Evolutionary conservation across 2,113 vertebrate genomes (phyloP).

Genomic region (Myxocyprinus asiaticus): DNA sequence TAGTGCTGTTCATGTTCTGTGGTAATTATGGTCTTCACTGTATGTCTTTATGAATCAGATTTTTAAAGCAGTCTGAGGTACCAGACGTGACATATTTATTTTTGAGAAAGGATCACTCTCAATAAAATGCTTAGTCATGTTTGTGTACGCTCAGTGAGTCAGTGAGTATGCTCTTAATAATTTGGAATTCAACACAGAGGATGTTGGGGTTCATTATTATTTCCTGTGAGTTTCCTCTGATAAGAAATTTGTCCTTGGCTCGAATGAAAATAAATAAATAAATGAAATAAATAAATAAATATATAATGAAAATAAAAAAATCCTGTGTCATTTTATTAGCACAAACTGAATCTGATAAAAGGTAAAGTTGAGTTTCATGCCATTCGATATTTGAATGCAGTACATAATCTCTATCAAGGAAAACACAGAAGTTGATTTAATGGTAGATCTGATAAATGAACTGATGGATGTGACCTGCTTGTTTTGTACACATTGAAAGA

Average conservation of each 20-base stretch:
- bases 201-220: background rate
- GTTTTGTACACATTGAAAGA: background rate
- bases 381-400: background rate
- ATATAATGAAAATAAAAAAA: no score
- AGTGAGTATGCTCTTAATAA: background rate
- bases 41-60: conserved; percentile 13
- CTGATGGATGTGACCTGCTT: background rate
- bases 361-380: background rate
- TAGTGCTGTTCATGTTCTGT: background rate
- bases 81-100: background rate
- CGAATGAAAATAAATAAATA: background rate
- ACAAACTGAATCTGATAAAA: background rate
- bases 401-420: background rate
- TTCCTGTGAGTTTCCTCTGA: background rate
- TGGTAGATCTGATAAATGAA: background rate
- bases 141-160: no score
- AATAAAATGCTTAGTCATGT: background rate
- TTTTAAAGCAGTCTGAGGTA: background rate
- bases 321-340: background rate
- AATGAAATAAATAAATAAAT: no score
- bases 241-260: background rate
- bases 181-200: background rate
- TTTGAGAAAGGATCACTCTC: background rate
- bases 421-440: background rate
- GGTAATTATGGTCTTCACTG: background rate